These are phyloP conservation scores for Xiphias gladius DNA, from an alignment of 2,113 vertebrate species.

Conservation along the genomic window DNA sequence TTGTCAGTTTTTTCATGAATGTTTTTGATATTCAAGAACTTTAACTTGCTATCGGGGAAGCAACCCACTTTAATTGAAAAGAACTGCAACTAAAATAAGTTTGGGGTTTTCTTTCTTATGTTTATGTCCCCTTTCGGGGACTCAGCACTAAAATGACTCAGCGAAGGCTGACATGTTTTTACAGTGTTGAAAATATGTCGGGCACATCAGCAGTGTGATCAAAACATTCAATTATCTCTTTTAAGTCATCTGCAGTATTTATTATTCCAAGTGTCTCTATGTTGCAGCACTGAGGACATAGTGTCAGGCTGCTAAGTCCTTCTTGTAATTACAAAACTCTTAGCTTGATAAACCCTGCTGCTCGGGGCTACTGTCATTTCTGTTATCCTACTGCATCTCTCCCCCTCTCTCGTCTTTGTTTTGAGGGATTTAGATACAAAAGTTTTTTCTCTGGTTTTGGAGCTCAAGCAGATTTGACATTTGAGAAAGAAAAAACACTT, in stretches of 20 bases:
- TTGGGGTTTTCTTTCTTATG: no score
- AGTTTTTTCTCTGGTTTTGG: not conserved
- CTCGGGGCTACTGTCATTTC: slow-evolving; percentile 57
- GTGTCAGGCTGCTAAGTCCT: slow-evolving; percentile 35
- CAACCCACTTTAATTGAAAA: not conserved
- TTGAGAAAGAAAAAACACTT: slow-evolving; percentile 28
- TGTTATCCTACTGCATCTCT: slow-evolving; percentile 46
- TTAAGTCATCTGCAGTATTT: slow-evolving; percentile 2
- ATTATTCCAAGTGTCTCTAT: not conserved
- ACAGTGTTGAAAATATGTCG: not conserved
- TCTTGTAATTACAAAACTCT: slow-evolving; percentile 41
- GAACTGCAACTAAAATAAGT: not conserved
- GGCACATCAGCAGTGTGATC: not conserved
- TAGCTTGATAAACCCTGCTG: slow-evolving; percentile 54
- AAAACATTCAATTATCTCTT: not conserved
- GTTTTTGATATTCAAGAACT: not conserved
- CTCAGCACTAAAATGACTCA: not conserved
- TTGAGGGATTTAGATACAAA: slow-evolving; percentile 33
- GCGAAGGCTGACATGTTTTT: not conserved
- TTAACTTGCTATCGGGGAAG: not conserved
- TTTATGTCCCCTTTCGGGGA: not conserved
- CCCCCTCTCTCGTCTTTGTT: slow-evolving; percentile 9
- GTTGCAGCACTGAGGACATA: slow-evolving; percentile 21
- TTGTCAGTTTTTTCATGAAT: not conserved
- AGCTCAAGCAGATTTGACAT: slow-evolving; percentile 28